These are phyloP conservation scores for Heterodera carotae DNA, from an alignment of 1,140 invertebrate genomes.

Conservation along the genomic window DNA sequence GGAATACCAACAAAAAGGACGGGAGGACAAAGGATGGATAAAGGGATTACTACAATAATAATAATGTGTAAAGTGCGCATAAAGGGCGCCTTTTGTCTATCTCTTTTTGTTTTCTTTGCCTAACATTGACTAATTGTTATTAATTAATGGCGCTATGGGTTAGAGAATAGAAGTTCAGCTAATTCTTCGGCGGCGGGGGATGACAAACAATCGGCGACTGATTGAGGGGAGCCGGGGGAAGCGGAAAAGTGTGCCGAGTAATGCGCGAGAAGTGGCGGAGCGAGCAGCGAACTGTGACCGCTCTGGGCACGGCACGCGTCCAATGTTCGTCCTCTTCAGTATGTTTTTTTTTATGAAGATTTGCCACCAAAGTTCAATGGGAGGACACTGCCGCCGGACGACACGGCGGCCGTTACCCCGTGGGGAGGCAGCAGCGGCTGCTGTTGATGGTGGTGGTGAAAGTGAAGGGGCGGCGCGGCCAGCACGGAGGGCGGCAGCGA, in stretches of 20 bases:
- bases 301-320: too few relatives aligned
- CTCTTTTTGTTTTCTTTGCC: neutral
- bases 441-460: constrained; percentile 9
- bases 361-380: neutral
- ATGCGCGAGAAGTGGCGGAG: neutral
- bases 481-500: neutral
- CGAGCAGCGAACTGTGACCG: neutral
- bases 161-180: constrained; percentile 1
- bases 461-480: neutral
- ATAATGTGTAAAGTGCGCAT: neutral
- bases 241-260: neutral
- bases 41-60: neutral
- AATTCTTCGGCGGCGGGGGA: too few relatives aligned
- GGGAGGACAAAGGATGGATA: neutral
- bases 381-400: neutral
- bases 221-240: neutral
- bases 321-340: too few relatives aligned
- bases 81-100: neutral
- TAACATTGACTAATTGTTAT: neutral
- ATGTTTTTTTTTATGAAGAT: neutral
- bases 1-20: neutral
- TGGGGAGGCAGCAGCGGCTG: neutral
- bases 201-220: neutral
- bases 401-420: neutral
- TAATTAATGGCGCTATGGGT: neutral